Conservation (phyloP, 2,113 vertebrate genomes). For the Heterotis niloticus region DNA sequence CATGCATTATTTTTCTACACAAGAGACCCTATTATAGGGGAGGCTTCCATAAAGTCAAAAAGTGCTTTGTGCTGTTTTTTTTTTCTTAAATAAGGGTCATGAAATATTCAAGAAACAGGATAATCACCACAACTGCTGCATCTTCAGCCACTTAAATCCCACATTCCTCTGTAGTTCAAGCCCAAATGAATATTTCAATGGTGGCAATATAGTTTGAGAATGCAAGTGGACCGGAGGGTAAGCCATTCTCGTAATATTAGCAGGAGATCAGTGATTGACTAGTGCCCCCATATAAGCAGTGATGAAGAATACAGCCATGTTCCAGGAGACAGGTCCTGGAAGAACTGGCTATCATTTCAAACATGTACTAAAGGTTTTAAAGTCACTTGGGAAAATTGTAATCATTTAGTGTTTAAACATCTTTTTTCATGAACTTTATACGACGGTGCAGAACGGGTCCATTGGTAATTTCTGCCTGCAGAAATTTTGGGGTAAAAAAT, state of each 20-base stretch:
- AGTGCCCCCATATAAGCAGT: not conserved
- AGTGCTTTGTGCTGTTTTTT: conserved; percentile 64
- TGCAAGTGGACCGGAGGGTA: not conserved
- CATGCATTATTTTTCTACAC: conserved; percentile 50
- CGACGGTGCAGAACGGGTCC: conserved; percentile 24
- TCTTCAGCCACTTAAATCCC: conserved; percentile 35
- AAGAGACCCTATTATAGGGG: conserved; percentile 11
- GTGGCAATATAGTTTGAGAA: conserved; percentile 37
- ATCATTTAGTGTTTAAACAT: not conserved
- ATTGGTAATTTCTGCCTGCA: conserved; percentile 24
- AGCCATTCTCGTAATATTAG: not conserved
- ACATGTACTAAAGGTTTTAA: not conserved
- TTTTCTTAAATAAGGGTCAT: conserved; percentile 58
- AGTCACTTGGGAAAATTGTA: conserved; percentile 16
- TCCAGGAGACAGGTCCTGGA: not conserved
- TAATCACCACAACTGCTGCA: conserved; percentile 32
- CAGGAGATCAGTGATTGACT: not conserved
- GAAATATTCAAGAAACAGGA: conserved; percentile 64
- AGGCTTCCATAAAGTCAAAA: conserved; percentile 40
- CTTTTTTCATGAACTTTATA: not conserved
- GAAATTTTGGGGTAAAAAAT: conserved; percentile 42
- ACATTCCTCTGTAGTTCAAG: conserved; percentile 30
- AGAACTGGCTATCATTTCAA: no score
- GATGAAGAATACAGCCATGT: not conserved
- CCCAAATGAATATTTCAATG: conserved; percentile 62